Conservation (phyloP, 1,140 invertebrate genomes). For the Andricus grossulariae region DNA sequence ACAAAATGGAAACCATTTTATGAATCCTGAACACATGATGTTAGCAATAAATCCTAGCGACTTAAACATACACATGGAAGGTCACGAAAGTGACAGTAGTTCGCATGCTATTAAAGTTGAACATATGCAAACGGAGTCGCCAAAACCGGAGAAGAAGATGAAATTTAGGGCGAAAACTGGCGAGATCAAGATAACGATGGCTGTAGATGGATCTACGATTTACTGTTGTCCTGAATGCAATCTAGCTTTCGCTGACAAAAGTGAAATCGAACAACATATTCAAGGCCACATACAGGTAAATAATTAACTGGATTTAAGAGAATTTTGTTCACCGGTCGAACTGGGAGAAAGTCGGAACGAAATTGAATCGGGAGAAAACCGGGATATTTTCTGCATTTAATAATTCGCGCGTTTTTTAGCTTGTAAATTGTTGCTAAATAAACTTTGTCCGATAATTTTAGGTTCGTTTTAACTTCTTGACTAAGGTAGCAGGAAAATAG, state of each 20-base stretch:
- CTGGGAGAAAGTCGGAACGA: too few relatives aligned
- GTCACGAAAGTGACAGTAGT: slow-evolving; percentile 59
- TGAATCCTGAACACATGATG: slow-evolving; percentile 65
- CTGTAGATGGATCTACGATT: slow-evolving; percentile 69
- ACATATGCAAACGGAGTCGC: slow-evolving; percentile 65
- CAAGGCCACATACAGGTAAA: slow-evolving; percentile 71
- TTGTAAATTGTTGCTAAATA: too few relatives aligned
- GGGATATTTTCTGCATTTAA: too few relatives aligned
- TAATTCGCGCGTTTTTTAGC: too few relatives aligned
- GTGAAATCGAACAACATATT: slow-evolving; percentile 72
- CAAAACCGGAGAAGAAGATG: slow-evolving; percentile 72
- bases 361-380: too few relatives aligned
- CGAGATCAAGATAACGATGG: slow-evolving; percentile 72
- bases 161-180: slow-evolving; percentile 74
- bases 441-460: too few relatives aligned
- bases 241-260: slow-evolving; percentile 67
- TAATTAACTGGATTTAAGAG: slow-evolving; percentile 14
- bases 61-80: slow-evolving; percentile 67
- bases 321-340: neutral
- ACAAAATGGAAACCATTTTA: slow-evolving; percentile 65
- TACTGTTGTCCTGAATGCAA: slow-evolving; percentile 76
- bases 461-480: too few relatives aligned
- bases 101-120: slow-evolving; percentile 61
- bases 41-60: slow-evolving; percentile 65
- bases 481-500: too few relatives aligned